These are phyloP conservation scores for Trissolcus brochymenae DNA, from an alignment of 2,888 invertebrate species.

Conservation along the genomic window DNA sequence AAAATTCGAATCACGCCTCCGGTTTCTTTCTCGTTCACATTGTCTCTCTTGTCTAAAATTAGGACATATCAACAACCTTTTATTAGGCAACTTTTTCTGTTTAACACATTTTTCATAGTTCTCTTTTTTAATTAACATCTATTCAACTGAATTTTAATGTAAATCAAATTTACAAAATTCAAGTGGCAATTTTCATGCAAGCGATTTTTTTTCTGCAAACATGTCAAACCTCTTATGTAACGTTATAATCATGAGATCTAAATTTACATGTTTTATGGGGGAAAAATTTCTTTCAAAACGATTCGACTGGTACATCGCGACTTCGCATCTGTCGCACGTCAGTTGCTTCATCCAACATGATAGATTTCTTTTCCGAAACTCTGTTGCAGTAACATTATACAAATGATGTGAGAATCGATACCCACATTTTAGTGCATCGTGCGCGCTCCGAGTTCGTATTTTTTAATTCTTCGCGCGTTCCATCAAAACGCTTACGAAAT, in stretches of 20 bases:
- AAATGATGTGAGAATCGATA: slow-evolving; percentile 47
- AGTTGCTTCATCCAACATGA: slow-evolving; percentile 45
- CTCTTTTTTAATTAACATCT: too few relatives aligned
- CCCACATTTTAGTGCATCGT: slow-evolving; percentile 23
- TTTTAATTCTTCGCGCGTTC: too few relatives aligned
- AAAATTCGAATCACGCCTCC: slow-evolving; percentile 68
- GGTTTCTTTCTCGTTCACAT: slow-evolving; percentile 59
- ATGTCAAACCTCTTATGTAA: too few relatives aligned
- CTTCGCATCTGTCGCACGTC: slow-evolving; percentile 50
- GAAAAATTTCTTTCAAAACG: slow-evolving; percentile 41
- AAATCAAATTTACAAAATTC: too few relatives aligned
- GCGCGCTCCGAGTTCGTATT: not conserved
- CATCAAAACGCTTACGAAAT: too few relatives aligned
- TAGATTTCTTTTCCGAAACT: slow-evolving; percentile 41
- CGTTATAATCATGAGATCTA: not conserved
- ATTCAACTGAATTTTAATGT: too few relatives aligned
- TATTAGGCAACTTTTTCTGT: too few relatives aligned
- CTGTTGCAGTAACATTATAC: slow-evolving; percentile 47
- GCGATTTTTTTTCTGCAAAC: too few relatives aligned
- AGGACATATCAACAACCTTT: slow-evolving; percentile 58
- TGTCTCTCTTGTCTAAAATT: slow-evolving; percentile 38
- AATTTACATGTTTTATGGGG: slow-evolving; percentile 5
- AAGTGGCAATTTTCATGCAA: too few relatives aligned
- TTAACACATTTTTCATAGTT: too few relatives aligned
- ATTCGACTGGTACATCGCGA: slow-evolving; percentile 28